Conservation (phyloP, 2,113 vertebrate species). For the Rhinichthys klamathensis region DNA sequence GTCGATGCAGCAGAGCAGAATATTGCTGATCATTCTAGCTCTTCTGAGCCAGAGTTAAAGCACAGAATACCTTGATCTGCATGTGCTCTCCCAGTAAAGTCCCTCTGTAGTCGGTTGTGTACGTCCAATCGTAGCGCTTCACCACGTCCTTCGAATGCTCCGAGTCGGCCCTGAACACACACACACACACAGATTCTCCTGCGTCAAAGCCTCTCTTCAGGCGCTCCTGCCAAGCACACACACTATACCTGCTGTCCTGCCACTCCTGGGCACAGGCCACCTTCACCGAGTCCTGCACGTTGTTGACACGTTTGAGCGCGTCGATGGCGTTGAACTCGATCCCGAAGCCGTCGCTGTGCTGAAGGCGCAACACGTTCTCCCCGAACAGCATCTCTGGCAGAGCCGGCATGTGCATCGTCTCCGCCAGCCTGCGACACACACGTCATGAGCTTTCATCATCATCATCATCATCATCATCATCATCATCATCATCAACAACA, state of each 20-base stretch:
- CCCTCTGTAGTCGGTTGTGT: constrained; percentile 96
- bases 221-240: neutral
- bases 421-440: constrained; percentile 79
- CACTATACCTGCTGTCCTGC: constrained; percentile 89
- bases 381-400: constrained; percentile 99
- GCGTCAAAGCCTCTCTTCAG: neutral
- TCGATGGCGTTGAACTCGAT: constrained; percentile 95
- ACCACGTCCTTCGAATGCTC: constrained; percentile 93
- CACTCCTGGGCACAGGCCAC: constrained; percentile 97
- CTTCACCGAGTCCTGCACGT: constrained; percentile 87
- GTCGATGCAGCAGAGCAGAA: too few species aligned
- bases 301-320: constrained; percentile 91
- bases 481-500: too few species aligned
- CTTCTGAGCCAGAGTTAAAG: neutral
- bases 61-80: constrained; percentile 77
- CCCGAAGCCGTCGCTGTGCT: constrained; percentile 86
- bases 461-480: too few species aligned
- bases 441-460: too few species aligned
- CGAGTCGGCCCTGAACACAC: constrained; percentile 81
- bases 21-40: neutral
- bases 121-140: constrained; percentile 96
- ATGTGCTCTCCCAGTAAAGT: constrained; percentile 85
- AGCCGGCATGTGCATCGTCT: constrained; percentile 90
- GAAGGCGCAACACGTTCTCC: constrained; percentile 91
- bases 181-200: neutral